phyloP scores from a whole-genome alignment of 2,113 vertebrate species.

The Mellivora capensis region DNA sequence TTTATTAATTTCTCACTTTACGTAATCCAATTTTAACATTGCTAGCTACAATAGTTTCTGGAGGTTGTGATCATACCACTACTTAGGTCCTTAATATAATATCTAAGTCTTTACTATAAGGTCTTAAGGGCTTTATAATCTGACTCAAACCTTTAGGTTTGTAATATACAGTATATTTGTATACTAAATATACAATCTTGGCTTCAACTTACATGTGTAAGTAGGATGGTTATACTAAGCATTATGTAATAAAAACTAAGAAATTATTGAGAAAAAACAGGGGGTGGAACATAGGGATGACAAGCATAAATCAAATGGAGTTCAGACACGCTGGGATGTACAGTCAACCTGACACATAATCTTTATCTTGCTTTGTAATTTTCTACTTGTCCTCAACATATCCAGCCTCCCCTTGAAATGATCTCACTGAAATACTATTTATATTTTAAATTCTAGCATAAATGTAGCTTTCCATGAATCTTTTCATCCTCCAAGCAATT shows the following conservation, averaged over 20 bases:
- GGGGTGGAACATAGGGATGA: not conserved
- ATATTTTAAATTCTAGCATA: not conserved
- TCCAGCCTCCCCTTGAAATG: not conserved
- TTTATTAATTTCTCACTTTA: not conserved
- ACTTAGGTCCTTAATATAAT: not conserved
- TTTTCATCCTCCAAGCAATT: not conserved
- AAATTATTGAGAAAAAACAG: not conserved
- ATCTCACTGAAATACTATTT: not conserved
- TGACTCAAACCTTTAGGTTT: not conserved
- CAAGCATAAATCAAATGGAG: not conserved
- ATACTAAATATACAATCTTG: not conserved
- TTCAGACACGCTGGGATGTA: not conserved
- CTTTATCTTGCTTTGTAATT: not conserved
- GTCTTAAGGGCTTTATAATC: too few species aligned
- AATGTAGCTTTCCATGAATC: not conserved
- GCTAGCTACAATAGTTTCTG: not conserved
- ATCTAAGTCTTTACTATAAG: not conserved
- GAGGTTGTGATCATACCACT: not conserved
- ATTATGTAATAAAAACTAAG: not conserved
- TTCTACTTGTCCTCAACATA: not conserved
- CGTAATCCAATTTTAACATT: not conserved
- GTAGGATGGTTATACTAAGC: too few species aligned
- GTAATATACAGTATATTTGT: too few species aligned
- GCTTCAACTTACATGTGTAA: not conserved
- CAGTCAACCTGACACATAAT: not conserved